Evolutionary conservation across 2,113 vertebrate genomes (phyloP).

Genomic region (Paramisgurnus dabryanus): DNA sequence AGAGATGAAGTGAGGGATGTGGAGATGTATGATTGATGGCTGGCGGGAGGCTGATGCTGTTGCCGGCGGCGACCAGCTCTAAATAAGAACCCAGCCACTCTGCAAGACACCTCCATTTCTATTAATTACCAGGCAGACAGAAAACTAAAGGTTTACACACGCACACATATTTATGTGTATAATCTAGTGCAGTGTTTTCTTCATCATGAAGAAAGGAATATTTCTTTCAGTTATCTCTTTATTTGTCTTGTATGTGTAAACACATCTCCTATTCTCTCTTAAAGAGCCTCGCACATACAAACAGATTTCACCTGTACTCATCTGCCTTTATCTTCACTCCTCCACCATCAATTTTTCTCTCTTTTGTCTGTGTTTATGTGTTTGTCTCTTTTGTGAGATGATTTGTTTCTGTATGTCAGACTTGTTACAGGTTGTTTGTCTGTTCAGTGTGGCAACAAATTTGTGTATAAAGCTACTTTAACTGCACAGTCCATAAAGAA

Average conservation of each 20-base stretch:
- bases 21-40: slow-evolving; percentile 50
- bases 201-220: neutral
- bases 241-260: neutral
- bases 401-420: slow-evolving; percentile 50
- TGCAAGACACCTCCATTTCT: slow-evolving; percentile 39
- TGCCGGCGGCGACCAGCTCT: slow-evolving; percentile 18
- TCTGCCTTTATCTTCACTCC: neutral
- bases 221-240: slow-evolving; percentile 12
- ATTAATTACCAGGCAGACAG: slow-evolving; percentile 34
- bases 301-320: neutral
- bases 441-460: slow-evolving; percentile 27
- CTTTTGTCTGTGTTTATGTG: neutral
- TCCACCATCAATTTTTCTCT: neutral
- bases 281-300: neutral
- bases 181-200: neutral
- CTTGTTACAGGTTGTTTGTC: slow-evolving; percentile 50
- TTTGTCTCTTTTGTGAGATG: neutral
- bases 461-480: no score
- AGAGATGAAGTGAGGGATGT: neutral
- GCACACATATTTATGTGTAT: slow-evolving; percentile 4
- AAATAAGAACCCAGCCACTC: slow-evolving; percentile 36
- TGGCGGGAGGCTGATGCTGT: slow-evolving; percentile 34
- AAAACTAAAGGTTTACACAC: neutral
- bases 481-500: neutral
- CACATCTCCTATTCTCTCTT: neutral